Base-by-base conservation (phyloP, 1,140 invertebrate genomes). In the Pteromalus puparum region DNA sequence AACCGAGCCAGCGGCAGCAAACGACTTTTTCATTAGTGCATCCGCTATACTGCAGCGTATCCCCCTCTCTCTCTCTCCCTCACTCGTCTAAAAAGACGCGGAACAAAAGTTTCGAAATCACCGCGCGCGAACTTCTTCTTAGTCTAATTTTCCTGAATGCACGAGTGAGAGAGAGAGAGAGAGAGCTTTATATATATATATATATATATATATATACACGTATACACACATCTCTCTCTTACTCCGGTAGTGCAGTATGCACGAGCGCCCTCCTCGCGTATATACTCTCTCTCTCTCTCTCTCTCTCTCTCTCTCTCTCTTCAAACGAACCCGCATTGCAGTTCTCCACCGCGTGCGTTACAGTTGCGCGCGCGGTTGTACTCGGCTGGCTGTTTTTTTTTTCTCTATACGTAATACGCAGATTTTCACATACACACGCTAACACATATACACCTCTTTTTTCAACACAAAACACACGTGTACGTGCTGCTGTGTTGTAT, bases 301-400 rank as follows among this genome's bases (percentile, higher is more conserved):
- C 48, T 61, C 48, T 61, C 48, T 61, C 48, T 21, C 48, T 61
- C 67, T 10, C 67, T n/a, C 18, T 42, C 72, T 74, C 72, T 38
- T 38, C 48, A 65, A 53, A 65, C 65, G 67, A 74, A 80, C 26
- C 70, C 53, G 68, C 70, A 84, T 84, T 81, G 68, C 77, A 75
- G 68, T 80, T 80, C 24, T 75, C 28, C 38, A 24, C 65, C 24
- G 65, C 65, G 67, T 70, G 67, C 67, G 28, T 70, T 70, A 61
- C 53, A 61, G 53, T 61, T 61, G 53, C 21, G 53, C 53, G 53
- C 53, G 53, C 21, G 53, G 18, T n/a, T 61, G 4, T n/a, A 21
- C 48, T 34, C 30, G 30, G 30, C 30, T 34, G 9, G 53, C 53
- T n/a, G 1, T 18, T 61, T 61, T n/a, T n/a, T 61, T 7, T 61